phyloP scores from a whole-genome alignment of 2,888 invertebrate genomes.

The Caenorhabditis drosophilae region DNA sequence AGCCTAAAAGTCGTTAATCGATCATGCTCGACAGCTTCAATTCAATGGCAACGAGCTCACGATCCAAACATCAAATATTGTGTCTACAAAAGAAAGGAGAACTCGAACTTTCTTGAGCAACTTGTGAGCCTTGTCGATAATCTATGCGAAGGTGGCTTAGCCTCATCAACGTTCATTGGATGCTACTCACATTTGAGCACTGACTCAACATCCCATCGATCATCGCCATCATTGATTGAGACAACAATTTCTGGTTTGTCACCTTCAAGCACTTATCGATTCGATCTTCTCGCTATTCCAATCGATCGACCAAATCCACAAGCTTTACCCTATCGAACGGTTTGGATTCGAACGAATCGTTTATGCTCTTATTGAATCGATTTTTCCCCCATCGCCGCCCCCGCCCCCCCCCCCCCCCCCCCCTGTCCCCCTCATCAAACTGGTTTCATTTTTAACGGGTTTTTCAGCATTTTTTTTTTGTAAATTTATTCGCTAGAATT shows the following conservation, averaged over 20 bases:
- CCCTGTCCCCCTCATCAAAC: too few species aligned
- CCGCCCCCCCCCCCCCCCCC: too few species aligned
- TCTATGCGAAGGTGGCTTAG: conserved; percentile 44
- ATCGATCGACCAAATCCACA: conserved; percentile 36
- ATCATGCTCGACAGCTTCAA: conserved; percentile 36
- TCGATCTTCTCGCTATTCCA: conserved; percentile 52
- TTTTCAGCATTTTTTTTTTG: too few species aligned
- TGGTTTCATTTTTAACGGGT: too few species aligned
- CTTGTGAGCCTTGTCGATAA: conserved; percentile 52
- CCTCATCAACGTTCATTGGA: conserved; percentile 46
- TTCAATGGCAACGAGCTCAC: conserved; percentile 53
- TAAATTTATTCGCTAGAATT: too few species aligned
- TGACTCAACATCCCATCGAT: conserved; percentile 1
- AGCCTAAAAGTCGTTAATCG: conserved; percentile 48
- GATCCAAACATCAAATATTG: conserved; percentile 53
- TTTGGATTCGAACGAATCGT: conserved; percentile 51
- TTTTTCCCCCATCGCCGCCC: too few species aligned
- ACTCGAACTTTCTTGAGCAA: conserved; percentile 49
- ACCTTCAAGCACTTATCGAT: conserved; percentile 48
- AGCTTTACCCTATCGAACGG: conserved; percentile 53
- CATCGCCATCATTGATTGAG: conserved; percentile 37
- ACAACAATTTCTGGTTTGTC: conserved; percentile 45
- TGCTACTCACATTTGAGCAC: conserved; percentile 44
- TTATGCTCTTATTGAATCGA: too few species aligned
- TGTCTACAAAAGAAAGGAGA: conserved; percentile 49